A percentile compares a stretch with the other conserved stretches of the same genome.
These are phyloP conservation scores for Pitangus sulphuratus DNA, from an alignment of 2,797 vertebrate species.

Conservation along the genomic window DNA sequence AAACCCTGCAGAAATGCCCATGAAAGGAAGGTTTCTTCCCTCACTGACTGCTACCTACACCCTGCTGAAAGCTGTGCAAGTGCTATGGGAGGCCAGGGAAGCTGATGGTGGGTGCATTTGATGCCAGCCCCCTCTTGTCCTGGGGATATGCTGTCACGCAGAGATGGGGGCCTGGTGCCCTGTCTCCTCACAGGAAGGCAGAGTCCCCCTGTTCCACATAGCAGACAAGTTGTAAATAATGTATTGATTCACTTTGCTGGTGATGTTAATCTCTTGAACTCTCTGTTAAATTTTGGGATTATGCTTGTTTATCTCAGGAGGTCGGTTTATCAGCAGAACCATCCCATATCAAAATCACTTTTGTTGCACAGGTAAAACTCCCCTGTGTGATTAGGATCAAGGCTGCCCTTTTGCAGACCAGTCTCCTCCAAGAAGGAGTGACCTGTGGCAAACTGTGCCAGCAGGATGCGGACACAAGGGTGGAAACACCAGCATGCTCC, in stretches of 20 bases:
- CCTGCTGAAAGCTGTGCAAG: neutral
- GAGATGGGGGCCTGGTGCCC: neutral
- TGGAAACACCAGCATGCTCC: neutral
- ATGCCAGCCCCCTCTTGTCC: neutral
- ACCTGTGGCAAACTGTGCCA: neutral
- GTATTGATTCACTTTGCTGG: neutral
- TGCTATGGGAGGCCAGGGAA: accelerated
- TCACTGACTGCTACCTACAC: neutral
- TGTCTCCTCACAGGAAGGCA: neutral
- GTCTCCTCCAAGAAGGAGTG: neutral
- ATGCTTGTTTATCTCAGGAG: neutral
- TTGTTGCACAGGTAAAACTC: neutral
- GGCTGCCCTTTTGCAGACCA: neutral
- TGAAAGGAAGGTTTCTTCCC: neutral
- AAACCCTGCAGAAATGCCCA: neutral
- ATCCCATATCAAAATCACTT: neutral
- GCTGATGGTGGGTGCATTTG: neutral
- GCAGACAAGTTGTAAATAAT: neutral
- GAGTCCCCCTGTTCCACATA: neutral
- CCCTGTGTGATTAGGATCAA: accelerated
- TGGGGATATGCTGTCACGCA: too few species aligned
- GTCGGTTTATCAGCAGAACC: neutral
- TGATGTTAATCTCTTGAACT: neutral
- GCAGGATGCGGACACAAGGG: neutral
- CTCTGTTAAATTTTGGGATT: neutral